phyloP scores from a whole-genome alignment of 2,888 invertebrate genomes.

The Zootermopsis nevadensis region DNA sequence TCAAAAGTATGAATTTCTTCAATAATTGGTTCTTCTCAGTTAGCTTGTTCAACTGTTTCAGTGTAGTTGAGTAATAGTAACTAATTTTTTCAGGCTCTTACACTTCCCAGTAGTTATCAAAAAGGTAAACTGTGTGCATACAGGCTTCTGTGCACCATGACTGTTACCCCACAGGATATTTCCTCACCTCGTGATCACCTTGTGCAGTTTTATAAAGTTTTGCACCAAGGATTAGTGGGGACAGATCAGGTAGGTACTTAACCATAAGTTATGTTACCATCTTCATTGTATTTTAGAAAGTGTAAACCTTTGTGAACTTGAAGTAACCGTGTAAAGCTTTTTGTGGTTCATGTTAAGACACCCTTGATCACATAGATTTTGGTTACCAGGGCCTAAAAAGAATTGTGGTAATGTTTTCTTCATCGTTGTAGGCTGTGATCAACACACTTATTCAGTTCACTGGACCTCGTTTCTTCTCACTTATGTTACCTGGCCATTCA shows the following conservation, averaged over 20 bases:
- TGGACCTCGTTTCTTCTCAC: slow-evolving; percentile 86
- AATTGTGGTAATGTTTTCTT: too few relatives aligned
- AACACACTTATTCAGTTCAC: slow-evolving; percentile 82
- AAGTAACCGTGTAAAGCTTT: too few relatives aligned
- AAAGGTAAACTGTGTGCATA: slow-evolving; percentile 87
- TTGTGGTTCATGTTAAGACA: too few relatives aligned
- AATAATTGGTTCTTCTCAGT: too few relatives aligned
- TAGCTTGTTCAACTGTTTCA: too few relatives aligned
- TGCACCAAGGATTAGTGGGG: slow-evolving; percentile 76
- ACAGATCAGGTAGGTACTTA: slow-evolving; percentile 70
- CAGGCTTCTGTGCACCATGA: slow-evolving; percentile 82
- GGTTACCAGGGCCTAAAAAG: too few relatives aligned
- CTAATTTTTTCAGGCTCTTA: slow-evolving; percentile 67
- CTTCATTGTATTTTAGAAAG: too few relatives aligned
- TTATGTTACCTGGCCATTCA: slow-evolving; percentile 89
- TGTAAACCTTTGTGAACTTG: too few relatives aligned
- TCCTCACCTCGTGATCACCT: slow-evolving; percentile 77
- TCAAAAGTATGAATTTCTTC: background rate
- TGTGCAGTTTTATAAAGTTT: slow-evolving; percentile 86
- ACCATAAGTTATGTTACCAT: background rate
- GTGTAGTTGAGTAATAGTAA: too few relatives aligned
- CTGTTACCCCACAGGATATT: slow-evolving; percentile 84
- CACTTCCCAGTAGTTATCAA: slow-evolving; percentile 78
- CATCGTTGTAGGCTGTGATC: slow-evolving; percentile 72
- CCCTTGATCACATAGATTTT: too few relatives aligned